Evolutionary conservation across 2,113 vertebrate genomes (phyloP), one percentile per base, ranked within the genome.

Genomic region (Regulus satrapa): DNA sequence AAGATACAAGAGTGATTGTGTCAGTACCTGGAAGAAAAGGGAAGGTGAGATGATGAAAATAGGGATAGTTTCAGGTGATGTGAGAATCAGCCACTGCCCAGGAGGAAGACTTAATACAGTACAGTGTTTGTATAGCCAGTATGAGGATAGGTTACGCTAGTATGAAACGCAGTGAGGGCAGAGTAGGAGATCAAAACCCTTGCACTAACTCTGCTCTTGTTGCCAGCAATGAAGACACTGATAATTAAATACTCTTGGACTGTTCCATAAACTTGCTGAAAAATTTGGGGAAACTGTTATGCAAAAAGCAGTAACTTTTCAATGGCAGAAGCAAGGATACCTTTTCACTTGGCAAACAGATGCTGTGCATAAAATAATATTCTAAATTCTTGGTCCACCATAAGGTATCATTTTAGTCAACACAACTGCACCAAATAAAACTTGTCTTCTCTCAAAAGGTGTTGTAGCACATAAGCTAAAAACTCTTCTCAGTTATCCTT

Each of bases 61-160:
- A 26, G 5, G 10, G 6, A 15, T 64, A 20, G 2, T 34, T 80
- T 64, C 26, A 43, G 36, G 6, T 61, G 9, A 18, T 54, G 5
- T 45, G 10, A 78, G 19, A 58, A 54, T 49, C 48, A 51, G 5
- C 3, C 6, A 4, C 14, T 58, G 15, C 11, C 23, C 34, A 61
- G 24, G 17, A 64, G 8, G 28, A 80, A 40, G 16, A 34, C 9
- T 31, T 38, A 54, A 58, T 31, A 10, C 20, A 32, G 7, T 23
- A 6, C 6, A 34, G 6, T 25, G 4, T 5, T 13, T 48, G 11
- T 16, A 21, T 51, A 34, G 28, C 25, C 1, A 1, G 2, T 45
- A 9, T 13, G 12, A 40, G 25, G 6, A 24, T 5, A 38, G 18
- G 10, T 49, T 32, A 14, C 32, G 23, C 4, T 9, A 40, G 3